These are phyloP conservation scores for Drosophila melanosoma DNA, from an alignment of 2,888 invertebrate genomes.

Conservation along the genomic window DNA sequence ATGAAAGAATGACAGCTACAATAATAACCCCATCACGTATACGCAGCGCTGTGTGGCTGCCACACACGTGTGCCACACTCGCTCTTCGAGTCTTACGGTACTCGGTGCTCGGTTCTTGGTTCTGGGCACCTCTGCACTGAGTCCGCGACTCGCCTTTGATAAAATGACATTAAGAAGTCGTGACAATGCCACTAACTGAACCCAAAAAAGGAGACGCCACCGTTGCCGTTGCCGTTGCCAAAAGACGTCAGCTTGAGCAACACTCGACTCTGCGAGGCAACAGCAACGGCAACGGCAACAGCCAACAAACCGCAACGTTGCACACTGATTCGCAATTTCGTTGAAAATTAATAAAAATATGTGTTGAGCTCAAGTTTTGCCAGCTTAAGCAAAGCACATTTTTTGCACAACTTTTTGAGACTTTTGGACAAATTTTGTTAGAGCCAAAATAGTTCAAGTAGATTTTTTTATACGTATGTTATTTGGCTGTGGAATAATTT, in stretches of 20 bases:
- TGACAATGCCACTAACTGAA: conserved; percentile 83
- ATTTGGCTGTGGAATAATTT: neutral
- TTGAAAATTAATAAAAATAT: conserved; percentile 33
- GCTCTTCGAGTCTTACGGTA: conserved; percentile 3
- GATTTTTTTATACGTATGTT: neutral
- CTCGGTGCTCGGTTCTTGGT: neutral
- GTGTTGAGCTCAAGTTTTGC: conserved; percentile 1
- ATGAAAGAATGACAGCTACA: conserved; percentile 62
- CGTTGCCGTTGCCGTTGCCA: conserved; percentile 5
- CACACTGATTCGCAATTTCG: conserved; percentile 46
- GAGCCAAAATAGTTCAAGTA: neutral
- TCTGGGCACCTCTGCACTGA: conserved; percentile 25
- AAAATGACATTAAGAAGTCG: conserved; percentile 83
- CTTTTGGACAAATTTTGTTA: neutral
- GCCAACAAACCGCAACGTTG: conserved; percentile 19
- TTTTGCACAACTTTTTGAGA: neutral
- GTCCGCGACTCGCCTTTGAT: conserved; percentile 82
- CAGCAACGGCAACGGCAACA: neutral
- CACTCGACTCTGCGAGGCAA: conserved; percentile 43
- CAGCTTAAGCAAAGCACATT: neutral
- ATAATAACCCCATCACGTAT: conserved; percentile 82
- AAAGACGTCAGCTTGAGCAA: conserved; percentile 69
- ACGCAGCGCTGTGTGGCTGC: conserved; percentile 68
- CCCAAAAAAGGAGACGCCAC: conserved; percentile 68
- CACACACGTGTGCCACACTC: conserved; percentile 51